Percentiles rank a stretch among this genome's conserved stretches.
These are phyloP conservation scores for Temnothorax ravouxi DNA, from an alignment of 2,888 invertebrate genomes.

Conservation along the genomic window DNA sequence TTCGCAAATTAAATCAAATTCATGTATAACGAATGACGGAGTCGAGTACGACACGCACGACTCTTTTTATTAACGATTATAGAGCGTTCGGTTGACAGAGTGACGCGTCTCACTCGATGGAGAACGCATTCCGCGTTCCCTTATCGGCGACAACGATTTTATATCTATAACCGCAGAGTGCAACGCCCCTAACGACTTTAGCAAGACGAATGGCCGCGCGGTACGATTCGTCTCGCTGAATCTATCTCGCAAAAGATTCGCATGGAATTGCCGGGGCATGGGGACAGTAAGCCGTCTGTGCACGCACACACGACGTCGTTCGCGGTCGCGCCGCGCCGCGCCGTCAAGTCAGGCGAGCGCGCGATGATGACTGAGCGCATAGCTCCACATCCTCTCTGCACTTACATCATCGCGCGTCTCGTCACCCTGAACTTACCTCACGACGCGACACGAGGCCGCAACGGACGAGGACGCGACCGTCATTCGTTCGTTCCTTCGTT, in stretches of 20 bases:
- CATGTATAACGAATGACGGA: background rate
- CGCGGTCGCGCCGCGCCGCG: constrained; percentile 29
- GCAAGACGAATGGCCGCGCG: constrained; percentile 55
- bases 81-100: background rate
- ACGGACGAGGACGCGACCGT: constrained; percentile 14
- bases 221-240: constrained; percentile 43
- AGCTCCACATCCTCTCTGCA: constrained; percentile 64
- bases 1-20: constrained; percentile 12
- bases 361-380: constrained; percentile 73
- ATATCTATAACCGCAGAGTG: constrained; percentile 59
- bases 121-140: constrained; percentile 10
- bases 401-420: constrained; percentile 60
- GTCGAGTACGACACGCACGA: background rate
- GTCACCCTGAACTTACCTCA: constrained; percentile 57
- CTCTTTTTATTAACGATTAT: background rate
- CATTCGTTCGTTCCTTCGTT: constrained; percentile 28
- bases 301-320: constrained; percentile 38
- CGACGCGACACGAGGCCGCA: constrained; percentile 24
- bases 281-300: constrained; percentile 9
- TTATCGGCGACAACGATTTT: constrained; percentile 44
- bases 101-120: background rate
- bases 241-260: constrained; percentile 17
- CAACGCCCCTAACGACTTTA: constrained; percentile 59
- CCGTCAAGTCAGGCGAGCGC: constrained; percentile 50
- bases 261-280: constrained; percentile 22